Evolutionary conservation across 2,797 vertebrate genomes (phyloP).

Genomic region (Rachycentron canadum): DNA sequence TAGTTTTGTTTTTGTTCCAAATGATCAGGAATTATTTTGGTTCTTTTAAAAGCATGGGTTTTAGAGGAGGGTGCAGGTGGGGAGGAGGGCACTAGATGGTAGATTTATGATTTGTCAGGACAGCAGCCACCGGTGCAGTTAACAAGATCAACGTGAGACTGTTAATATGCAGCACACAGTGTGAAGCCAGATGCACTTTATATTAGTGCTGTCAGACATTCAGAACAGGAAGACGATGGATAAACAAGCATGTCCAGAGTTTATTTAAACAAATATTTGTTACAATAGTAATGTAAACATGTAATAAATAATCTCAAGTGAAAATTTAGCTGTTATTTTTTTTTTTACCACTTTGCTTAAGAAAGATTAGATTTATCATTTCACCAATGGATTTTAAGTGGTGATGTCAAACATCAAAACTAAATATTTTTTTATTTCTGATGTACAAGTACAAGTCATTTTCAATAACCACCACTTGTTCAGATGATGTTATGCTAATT

Average conservation of each 20-base stretch:
- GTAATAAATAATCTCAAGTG: background rate
- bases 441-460: background rate
- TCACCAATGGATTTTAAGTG: background rate
- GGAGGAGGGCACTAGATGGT: constrained; percentile 2
- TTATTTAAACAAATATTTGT: background rate
- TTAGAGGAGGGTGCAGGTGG: constrained; percentile 30
- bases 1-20: constrained; percentile 19
- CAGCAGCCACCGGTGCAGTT: background rate
- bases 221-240: background rate
- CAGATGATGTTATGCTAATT: background rate
- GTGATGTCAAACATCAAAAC: background rate
- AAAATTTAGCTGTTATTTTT: background rate
- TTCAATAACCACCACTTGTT: too few species aligned
- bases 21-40: constrained; percentile 36
- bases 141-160: background rate
- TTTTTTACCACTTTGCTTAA: background rate
- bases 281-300: background rate
- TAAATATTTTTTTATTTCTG: background rate
- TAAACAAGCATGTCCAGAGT: constrained; percentile 7
- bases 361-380: background rate
- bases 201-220: background rate
- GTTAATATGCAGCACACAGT: background rate
- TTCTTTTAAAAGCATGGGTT: constrained; percentile 10
- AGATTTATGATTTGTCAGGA: constrained; percentile 5
- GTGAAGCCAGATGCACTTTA: constrained; percentile 3